These are phyloP conservation scores for Pollenia amentaria DNA, from an alignment of 2,888 invertebrate genomes.

Conservation along the genomic window DNA sequence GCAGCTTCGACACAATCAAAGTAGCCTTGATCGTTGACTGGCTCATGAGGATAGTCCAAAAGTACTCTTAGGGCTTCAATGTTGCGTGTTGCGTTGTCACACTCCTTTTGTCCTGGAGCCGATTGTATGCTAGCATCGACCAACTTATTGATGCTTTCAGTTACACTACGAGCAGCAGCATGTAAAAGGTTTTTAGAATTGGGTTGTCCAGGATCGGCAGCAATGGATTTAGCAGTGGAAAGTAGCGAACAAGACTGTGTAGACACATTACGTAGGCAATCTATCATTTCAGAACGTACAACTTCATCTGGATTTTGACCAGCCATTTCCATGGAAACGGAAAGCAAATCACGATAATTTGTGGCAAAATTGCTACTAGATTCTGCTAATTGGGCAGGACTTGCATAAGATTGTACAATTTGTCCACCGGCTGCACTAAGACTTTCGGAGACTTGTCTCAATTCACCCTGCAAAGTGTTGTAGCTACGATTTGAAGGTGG, in stretches of 20 bases:
- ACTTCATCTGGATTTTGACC: slow-evolving; percentile 92
- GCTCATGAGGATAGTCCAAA: slow-evolving; percentile 93
- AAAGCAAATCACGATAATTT: slow-evolving; percentile 91
- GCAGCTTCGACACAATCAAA: slow-evolving; percentile 97
- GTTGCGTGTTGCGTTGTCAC: slow-evolving; percentile 96
- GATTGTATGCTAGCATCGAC: slow-evolving; percentile 91
- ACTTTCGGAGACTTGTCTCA: slow-evolving; percentile 93
- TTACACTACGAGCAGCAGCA: slow-evolving; percentile 94
- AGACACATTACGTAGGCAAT: slow-evolving; percentile 94
- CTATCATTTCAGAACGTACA: slow-evolving; percentile 92
- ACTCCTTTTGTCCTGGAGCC: slow-evolving; percentile 98
- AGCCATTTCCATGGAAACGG: slow-evolving; percentile 93
- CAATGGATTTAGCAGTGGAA: slow-evolving; percentile 94
- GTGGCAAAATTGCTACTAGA: slow-evolving; percentile 91
- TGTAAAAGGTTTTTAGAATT: slow-evolving; percentile 95
- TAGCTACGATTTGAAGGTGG: slow-evolving; percentile 90
- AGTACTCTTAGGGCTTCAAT: slow-evolving; percentile 94
- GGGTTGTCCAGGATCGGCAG: slow-evolving; percentile 94
- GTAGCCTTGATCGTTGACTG: slow-evolving; percentile 94
- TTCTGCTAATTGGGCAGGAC: slow-evolving; percentile 89
- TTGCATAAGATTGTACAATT: slow-evolving; percentile 91
- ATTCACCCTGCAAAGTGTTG: slow-evolving; percentile 92
- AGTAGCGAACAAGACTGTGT: slow-evolving; percentile 94
- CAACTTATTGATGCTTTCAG: slow-evolving; percentile 95
- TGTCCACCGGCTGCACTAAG: slow-evolving; percentile 93